Evolutionary conservation across 2,888 invertebrate genomes (phyloP).

Genomic region (Luperina testacea): DNA sequence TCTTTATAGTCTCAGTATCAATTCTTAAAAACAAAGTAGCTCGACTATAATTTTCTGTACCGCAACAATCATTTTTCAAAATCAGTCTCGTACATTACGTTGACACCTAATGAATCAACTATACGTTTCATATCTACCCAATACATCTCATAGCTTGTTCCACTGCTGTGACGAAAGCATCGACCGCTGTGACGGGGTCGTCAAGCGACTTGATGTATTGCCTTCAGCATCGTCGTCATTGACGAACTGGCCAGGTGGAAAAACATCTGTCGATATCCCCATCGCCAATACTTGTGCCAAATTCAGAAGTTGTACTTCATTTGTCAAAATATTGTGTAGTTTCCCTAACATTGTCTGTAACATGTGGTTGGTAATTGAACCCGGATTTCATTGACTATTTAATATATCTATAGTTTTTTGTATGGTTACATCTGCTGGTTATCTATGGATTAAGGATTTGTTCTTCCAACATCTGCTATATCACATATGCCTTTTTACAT

Average conservation of each 20-base stretch:
- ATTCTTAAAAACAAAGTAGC: neutral
- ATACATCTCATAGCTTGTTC: conserved; percentile 50
- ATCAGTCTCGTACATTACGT: neutral
- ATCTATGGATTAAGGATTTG: conserved; percentile 15
- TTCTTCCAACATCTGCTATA: conserved; percentile 36
- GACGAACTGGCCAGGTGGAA: conserved; percentile 58
- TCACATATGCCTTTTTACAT: conserved; percentile 5
- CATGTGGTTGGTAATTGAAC: conserved; percentile 41
- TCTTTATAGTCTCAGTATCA: neutral
- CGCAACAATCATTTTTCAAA: conserved; percentile 7
- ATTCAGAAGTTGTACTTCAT: conserved; percentile 22
- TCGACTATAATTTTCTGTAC: neutral
- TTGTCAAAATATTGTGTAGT: conserved; percentile 32
- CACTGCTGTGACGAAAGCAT: conserved; percentile 69
- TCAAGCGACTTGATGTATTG: conserved; percentile 66
- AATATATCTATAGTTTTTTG: conserved; percentile 16
- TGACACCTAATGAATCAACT: conserved; percentile 29
- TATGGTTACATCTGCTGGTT: conserved; percentile 39
- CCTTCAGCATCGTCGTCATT: conserved; percentile 57
- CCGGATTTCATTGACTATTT: conserved; percentile 26
- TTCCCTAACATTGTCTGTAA: neutral
- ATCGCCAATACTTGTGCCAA: conserved; percentile 36
- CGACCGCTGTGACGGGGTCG: conserved; percentile 69
- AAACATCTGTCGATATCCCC: conserved; percentile 61
- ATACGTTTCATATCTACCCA: conserved; percentile 18